phyloP scores from a whole-genome alignment of 2,888 invertebrate genomes.

The Palloptera scutellata region DNA sequence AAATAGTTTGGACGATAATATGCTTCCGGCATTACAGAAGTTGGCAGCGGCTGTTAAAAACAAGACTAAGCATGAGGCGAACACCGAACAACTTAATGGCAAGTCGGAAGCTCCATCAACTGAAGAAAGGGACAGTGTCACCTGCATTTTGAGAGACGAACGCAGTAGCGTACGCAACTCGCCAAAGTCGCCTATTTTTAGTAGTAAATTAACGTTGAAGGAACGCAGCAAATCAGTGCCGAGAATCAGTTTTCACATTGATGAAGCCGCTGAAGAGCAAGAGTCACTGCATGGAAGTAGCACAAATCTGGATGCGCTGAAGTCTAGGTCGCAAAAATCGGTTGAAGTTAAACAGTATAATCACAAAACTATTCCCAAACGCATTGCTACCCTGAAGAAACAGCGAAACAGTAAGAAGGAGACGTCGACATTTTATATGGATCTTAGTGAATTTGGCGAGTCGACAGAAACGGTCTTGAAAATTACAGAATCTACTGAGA shows the following conservation, averaged over 20 bases:
- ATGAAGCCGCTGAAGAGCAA: conserved; percentile 49
- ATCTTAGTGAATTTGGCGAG: conserved; percentile 68
- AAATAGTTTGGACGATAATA: conserved; percentile 56
- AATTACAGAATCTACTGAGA: conserved; percentile 73
- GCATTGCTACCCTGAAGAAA: conserved; percentile 75
- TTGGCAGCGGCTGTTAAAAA: conserved; percentile 45
- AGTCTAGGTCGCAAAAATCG: conserved; percentile 58
- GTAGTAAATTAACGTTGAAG: conserved; percentile 51
- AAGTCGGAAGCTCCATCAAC: not conserved
- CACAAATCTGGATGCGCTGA: conserved; percentile 51
- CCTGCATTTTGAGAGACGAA: conserved; percentile 45
- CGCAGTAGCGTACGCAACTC: conserved; percentile 35
- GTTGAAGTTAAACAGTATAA: conserved; percentile 72
- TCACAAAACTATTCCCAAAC: conserved; percentile 75
- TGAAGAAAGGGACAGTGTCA: conserved; percentile 7
- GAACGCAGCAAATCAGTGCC: conserved; percentile 64
- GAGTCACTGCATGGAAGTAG: conserved; percentile 47
- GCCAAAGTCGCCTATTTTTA: conserved; percentile 47
- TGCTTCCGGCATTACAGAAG: conserved; percentile 52
- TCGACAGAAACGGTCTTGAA: conserved; percentile 65
- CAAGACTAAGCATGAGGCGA: conserved; percentile 12
- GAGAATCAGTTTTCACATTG: conserved; percentile 52
- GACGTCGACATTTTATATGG: conserved; percentile 75
- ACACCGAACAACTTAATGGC: not conserved
- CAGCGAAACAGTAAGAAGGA: conserved; percentile 71